Base-by-base conservation (phyloP, 2,797 vertebrate species). In the Syndactyla subalaris region DNA sequence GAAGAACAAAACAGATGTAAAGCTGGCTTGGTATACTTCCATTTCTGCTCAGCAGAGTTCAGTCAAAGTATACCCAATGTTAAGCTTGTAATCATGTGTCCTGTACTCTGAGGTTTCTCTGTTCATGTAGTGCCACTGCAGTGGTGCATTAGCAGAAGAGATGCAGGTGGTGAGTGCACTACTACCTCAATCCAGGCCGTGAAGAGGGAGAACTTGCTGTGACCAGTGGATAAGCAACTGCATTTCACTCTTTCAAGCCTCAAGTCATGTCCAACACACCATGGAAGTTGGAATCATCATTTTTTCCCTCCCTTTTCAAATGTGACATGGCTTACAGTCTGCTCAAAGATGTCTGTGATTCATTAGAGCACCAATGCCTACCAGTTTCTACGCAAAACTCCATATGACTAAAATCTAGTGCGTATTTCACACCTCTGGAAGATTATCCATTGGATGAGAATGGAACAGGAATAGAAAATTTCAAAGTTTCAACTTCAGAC, bases 131-230 rank as follows among this genome's bases (percentile, higher is more conserved):
- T 46, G 34, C 21, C 41, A 39, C 49, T 22, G n/a, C 26, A 68
- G 6, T 3, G 5, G 8, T 38, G 2, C 4, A n/a, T 5, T 1
- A 2, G 13, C 14, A 57, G 52, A 63, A 67, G 36, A 34, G n/a
- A 74, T 18, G 22, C 3, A 3, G 8, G 5, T 14, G 12, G 12
- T 29, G 66, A 75, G 3, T 12, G 15, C 14, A 27, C 22, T 20
- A 4, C 0, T 57, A 16, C 12, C 38, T 41, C 38, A 41, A 14
- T 30, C 27, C 3, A 57, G 41, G 21, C 6, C 24, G 36, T 4
- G 32, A 71, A 54, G 38, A 54, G 6, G 9, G 17, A 70, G 9
- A 71, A 13, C 39, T 46, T 77, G 49, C 24, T 5, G 4, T 14
- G 8, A 51, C 1, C 36, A 6, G 21, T 20, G 45, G 41, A 39